Evolutionary conservation across 2,797 vertebrate genomes (phyloP), one percentile per base, ranked within the genome.

Genomic region (Parauchenoglanis punctatus): DNA sequence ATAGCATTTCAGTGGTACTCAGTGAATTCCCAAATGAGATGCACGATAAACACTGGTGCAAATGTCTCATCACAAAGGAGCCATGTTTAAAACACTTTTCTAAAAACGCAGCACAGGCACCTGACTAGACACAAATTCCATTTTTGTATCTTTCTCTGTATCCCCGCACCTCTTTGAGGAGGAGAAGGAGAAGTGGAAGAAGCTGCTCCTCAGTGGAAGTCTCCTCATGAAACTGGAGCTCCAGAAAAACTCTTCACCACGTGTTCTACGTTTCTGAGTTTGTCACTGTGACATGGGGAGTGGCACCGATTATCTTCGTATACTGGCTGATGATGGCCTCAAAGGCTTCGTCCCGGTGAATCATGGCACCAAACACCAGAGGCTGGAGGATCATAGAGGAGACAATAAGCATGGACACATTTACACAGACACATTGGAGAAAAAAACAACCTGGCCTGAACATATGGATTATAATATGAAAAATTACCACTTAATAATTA

Each of bases 301-400:
- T 81, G 70, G 95, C 17, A 63, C 52, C 93, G 0, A 94, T 91
- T 63, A 96, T 96, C 93, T 97, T 98, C 89, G 90, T 67, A 70
- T 98, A 97, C 91, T 99, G 98, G 89, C 49, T 94, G 92, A 95
- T 94, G 91, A 99, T 99, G 85, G 97, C 95, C 86, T 99, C 98
- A 77, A 98, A 99, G 84, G 98, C 98, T 94, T 99, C 98, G 35
- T 99, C 98, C 89, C 98, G 93, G 93, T 99, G 98, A 89, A 97
- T 96, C 98, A 99, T 99, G 90, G 98, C 98, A 40, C 98, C 98
- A 3, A 99, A 99, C 88, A 99, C 97, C 89, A 99, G 96, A 61
- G 98, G 98, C 98, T 99, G 94, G 0, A 52, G 75, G 0, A 40
- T 76, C 44, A 54, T 8, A 90, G n/a, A 72, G 63, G 44, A 52